Evolutionary conservation across 37 sponge, comb jelly and placozoan genomes (phyloP), one percentile per base, ranked within the genome.

Genomic region (Halisarca cf. caerulea): DNA sequence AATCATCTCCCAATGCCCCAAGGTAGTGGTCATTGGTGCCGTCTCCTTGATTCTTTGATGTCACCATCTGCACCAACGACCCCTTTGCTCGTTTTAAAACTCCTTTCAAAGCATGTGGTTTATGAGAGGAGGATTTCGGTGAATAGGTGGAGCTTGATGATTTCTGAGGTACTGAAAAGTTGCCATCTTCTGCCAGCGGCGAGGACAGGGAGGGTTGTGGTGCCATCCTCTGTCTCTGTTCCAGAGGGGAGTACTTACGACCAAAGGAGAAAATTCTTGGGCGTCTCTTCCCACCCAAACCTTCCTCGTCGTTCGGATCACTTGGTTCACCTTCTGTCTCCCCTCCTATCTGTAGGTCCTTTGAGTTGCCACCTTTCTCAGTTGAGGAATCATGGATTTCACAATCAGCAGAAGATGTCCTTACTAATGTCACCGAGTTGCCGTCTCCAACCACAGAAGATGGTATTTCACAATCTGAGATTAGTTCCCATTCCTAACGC

Each of bases 171-270:
- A n/a, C 0, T 23, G 2, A 0, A 21, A 44, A 17, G 25, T 1
- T 71, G 7, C 7, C 23, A 44, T n/a, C 36, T 11, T 43, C 45
- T 43, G n/a, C 73, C 21, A 40, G 21, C 18, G 45, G 77, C 15
- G 43, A 18, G 1, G 77, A 18, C 9, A 47, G 9, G 14, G 77
- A 4, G 24, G 77, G 77, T 5, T n/a, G 18, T 3, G 45, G 42
- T 1, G 15, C 45, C 8, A 2, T 2, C 77, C 41, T 74, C 77
- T 74, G 77, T 25, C 42, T 74, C 42, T 40, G 45, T 44, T 74
- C 77, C 77, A 74, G 25, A 1, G 77, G 77, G 41, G 77, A 74
- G 77, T 74, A 74, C 44, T 39, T 37, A 42, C 77, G 77, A 40
- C 77, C 77, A 41, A 74, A 74, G 20, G 77, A 44, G 44, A 74